These are phyloP conservation scores for Agapornis canus DNA, from an alignment of 2,797 vertebrate genomes.

Conservation along the genomic window DNA sequence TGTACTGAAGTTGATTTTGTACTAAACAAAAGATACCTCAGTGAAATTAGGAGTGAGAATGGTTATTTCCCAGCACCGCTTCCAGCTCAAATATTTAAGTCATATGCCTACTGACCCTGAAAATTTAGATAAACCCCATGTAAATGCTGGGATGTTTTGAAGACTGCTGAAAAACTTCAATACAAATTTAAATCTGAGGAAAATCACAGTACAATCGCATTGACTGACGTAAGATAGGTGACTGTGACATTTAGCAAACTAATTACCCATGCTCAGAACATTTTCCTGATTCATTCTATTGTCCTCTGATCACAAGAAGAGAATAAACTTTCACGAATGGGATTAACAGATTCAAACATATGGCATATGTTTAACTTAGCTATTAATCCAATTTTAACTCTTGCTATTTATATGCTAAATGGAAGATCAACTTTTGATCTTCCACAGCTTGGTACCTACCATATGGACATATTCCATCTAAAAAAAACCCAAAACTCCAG, in stretches of 20 bases:
- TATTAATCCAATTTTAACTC: constrained; percentile 55
- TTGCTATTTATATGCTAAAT: constrained; percentile 55
- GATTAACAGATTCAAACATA: constrained; percentile 39
- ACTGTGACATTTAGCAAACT: not conserved
- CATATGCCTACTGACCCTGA: not conserved
- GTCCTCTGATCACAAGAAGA: constrained; percentile 13
- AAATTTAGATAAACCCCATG: not conserved
- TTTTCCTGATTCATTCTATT: constrained; percentile 10
- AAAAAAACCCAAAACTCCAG: not conserved
- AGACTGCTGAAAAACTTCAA: not conserved
- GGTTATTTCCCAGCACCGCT: not conserved
- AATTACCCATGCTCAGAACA: not conserved
- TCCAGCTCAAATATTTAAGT: not conserved
- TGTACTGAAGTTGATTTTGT: not conserved
- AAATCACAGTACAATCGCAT: not conserved
- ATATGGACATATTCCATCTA: constrained; percentile 28
- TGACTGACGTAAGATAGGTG: not conserved
- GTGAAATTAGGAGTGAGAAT: not conserved
- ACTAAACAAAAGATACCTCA: not conserved
- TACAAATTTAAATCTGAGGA: not conserved
- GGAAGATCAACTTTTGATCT: constrained; percentile 46
- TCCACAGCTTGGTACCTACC: constrained; percentile 55
- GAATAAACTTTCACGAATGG: constrained; percentile 4
- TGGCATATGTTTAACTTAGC: constrained; percentile 47
- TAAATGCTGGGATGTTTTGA: not conserved